Evolutionary conservation across 2,797 vertebrate species (phyloP), one percentile per base, ranked within the genome.

Genomic region (Kryptopterus vitreolus): DNA sequence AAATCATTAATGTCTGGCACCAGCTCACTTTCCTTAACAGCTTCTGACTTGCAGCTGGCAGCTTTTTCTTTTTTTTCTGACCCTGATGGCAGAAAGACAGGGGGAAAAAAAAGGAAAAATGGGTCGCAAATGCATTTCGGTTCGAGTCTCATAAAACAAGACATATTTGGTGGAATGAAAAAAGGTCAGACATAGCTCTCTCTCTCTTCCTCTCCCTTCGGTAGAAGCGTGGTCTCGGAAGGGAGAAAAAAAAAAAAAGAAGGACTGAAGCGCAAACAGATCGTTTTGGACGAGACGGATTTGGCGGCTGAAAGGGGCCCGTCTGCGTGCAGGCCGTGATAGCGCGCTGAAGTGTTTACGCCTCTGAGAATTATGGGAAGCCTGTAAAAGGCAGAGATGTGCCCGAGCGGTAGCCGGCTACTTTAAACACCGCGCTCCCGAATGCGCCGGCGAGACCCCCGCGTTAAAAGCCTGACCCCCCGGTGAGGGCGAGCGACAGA

Each of bases 331-430:
- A 68, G 79, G 52, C 83, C 55, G 48, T 58, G 82, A 58, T 65
- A 74, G 48, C 9, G 26, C 53, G 57, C 58, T 76, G 80, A 84
- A 77, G 71, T 89, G 88, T 89, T 88, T 89, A 88, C 70, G 66
- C 62, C 22, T 76, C 48, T 50, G 79, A 81, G 84, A 87, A 73
- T 87, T 87, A 89, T 84, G 76, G 84, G 74, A 29, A 63, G 58
- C 33, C 77, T 77, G 69, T 78, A 78, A 85, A 83, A 81, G 76
- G 43, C 57, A 65, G 69, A 50, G 26, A 69, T 26, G 6, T 48
- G 43, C 33, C 52, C 29, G 63, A 68, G 83, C 82, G 81, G 84
- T 84, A 83, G 85, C 85, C 13, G 58, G 83, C 78, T 76, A 55
- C 80, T 81, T 85, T 83, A 82, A 85, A 84, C 81, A 80, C 15